Percentiles rank a stretch among this genome's conserved stretches.
Evolutionary conservation across 2,888 invertebrate species (phyloP).

Genomic region (Aplocera efformata): DNA sequence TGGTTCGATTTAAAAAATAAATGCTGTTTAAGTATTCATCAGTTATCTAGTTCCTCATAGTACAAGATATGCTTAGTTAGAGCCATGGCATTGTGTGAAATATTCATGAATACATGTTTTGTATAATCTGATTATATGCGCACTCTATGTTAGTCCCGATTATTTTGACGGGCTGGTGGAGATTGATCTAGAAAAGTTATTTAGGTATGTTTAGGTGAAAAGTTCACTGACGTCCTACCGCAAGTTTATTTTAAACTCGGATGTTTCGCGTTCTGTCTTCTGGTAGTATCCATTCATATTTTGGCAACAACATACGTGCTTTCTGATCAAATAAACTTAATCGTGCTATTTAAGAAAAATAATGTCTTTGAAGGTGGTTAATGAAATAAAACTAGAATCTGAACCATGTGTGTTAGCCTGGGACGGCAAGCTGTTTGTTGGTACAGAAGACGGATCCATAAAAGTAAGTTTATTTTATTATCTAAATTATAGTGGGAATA

Average conservation of each 20-base stretch:
- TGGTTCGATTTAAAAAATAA: too few relatives aligned
- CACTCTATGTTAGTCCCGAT: too few relatives aligned
- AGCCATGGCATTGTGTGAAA: too few relatives aligned
- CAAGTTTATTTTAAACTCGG: slow-evolving; percentile 44
- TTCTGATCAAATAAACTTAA: background rate
- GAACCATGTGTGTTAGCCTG: slow-evolving; percentile 65
- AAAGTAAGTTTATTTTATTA: slow-evolving; percentile 45
- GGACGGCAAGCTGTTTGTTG: slow-evolving; percentile 59
- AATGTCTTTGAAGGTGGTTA: slow-evolving; percentile 59
- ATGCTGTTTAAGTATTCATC: too few relatives aligned
- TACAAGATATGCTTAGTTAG: too few relatives aligned
- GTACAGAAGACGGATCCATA: slow-evolving; percentile 61
- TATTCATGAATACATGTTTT: too few relatives aligned
- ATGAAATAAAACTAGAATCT: slow-evolving; percentile 54
- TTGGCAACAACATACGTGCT: slow-evolving; percentile 28
- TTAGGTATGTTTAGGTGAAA: slow-evolving; percentile 34
- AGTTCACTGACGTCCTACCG: slow-evolving; percentile 40
- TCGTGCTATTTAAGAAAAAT: slow-evolving; percentile 12
- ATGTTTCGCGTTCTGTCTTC: slow-evolving; percentile 27
- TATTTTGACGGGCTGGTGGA: slow-evolving; percentile 5
- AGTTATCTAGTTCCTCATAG: too few relatives aligned
- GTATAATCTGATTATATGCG: too few relatives aligned
- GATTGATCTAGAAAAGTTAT: slow-evolving; percentile 44
- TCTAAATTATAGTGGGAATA: too few relatives aligned
- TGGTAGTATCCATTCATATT: slow-evolving; percentile 39